These are phyloP conservation scores for Folsomia candida DNA, from an alignment of 2,888 invertebrate species.

Conservation along the genomic window DNA sequence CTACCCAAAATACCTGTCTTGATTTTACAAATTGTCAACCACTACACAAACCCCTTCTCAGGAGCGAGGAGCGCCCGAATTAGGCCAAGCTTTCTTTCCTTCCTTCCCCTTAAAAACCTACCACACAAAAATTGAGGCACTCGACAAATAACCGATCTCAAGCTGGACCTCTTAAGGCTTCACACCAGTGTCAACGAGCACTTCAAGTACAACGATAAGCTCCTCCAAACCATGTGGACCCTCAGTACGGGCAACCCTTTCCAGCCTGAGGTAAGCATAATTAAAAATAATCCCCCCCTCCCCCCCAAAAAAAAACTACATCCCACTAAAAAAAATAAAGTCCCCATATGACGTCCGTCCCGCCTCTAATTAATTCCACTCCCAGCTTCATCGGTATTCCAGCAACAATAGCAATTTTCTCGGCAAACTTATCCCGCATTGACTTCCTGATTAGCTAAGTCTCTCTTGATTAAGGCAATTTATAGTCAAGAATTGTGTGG, in stretches of 20 bases:
- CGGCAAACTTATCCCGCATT: conserved; percentile 38
- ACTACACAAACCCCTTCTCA: conserved; percentile 14
- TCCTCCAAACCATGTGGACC: conserved; percentile 47
- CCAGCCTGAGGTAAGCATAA: conserved; percentile 50
- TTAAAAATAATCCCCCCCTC: neutral
- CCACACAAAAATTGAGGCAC: neutral
- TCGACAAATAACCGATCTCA: conserved; percentile 1
- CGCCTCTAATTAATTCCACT: conserved; percentile 44
- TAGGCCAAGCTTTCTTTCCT: conserved; percentile 10
- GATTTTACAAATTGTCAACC: conserved; percentile 30
- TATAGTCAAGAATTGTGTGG: conserved; percentile 50
- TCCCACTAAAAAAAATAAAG: conserved; percentile 1
- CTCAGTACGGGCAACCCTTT: conserved; percentile 48
- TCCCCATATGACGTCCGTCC: neutral
- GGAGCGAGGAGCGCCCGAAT: conserved; percentile 2
- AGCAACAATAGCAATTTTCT: conserved; percentile 50
- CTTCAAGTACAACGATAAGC: conserved; percentile 18
- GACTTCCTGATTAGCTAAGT: conserved; percentile 50
- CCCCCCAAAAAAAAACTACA: conserved; percentile 2
- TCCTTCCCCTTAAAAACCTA: no score
- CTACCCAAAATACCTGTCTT: conserved; percentile 36
- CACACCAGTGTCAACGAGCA: conserved; percentile 11
- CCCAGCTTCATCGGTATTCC: conserved; percentile 50
- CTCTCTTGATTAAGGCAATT: conserved; percentile 51
- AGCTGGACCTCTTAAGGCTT: conserved; percentile 18